Percentiles rank a stretch among this genome's conserved stretches.
Evolutionary conservation across 2,113 vertebrate species (phyloP).

Genomic region (Sinocyclocheilus anshuiensis): DNA sequence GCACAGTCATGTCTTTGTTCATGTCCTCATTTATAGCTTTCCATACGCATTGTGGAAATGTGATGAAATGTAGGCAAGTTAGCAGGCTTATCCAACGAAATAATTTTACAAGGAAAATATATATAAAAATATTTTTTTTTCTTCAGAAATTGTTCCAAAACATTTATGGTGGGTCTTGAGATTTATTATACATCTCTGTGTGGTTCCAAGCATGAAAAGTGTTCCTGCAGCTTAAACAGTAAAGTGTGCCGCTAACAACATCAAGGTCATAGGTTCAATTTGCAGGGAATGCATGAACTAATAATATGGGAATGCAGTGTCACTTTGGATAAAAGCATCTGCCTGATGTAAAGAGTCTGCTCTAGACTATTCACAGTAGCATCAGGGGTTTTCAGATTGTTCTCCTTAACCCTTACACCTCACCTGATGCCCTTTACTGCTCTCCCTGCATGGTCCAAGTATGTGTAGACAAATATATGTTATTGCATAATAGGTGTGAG

Average conservation of each 20-base stretch:
- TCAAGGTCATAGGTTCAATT: neutral
- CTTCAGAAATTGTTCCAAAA: neutral
- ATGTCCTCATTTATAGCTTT: neutral
- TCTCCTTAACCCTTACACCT: slow-evolving; percentile 30
- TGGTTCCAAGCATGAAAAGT: neutral
- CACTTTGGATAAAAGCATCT: neutral
- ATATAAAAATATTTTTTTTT: neutral
- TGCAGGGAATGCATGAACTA: neutral
- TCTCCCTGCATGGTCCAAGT: slow-evolving; percentile 6
- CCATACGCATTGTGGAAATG: neutral
- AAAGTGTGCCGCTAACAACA: neutral
- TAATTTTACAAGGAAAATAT: neutral
- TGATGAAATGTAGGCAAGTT: neutral
- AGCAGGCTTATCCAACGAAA: neutral
- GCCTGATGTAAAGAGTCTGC: too few relatives aligned
- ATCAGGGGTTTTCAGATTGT: too few relatives aligned
- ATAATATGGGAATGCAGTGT: neutral
- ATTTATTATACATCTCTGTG: neutral
- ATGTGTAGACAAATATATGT: slow-evolving; percentile 25
- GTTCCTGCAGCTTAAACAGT: neutral
- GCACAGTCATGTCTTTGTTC: neutral
- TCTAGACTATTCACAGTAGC: too few relatives aligned
- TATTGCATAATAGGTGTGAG: slow-evolving; percentile 25
- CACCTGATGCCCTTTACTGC: slow-evolving; percentile 22
- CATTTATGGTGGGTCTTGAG: neutral